Conservation (phyloP, 2,113 vertebrate genomes). For the Lichenostomus cassidix region DNA sequence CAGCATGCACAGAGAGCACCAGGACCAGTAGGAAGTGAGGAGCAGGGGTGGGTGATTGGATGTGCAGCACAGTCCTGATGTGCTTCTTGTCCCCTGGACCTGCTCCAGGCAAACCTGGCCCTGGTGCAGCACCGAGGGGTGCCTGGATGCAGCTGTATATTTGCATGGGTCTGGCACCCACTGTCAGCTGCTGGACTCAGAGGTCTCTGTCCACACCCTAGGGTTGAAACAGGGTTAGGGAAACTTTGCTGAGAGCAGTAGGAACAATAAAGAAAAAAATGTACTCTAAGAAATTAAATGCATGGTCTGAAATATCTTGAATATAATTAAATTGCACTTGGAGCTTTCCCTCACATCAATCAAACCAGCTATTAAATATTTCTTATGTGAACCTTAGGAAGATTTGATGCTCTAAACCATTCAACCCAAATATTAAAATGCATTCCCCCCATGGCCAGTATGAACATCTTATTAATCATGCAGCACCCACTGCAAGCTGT, state of each 20-base stretch:
- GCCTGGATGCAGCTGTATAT: accelerated
- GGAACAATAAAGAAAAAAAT: not conserved
- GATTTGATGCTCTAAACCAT: not conserved
- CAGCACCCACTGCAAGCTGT: not conserved
- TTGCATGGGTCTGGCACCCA: not conserved
- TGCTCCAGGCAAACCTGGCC: accelerated
- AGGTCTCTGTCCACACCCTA: not conserved
- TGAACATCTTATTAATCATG: not conserved
- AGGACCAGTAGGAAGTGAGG: not conserved
- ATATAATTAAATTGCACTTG: not conserved
- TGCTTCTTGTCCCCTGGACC: not conserved
- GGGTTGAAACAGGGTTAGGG: not conserved
- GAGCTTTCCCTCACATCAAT: not conserved
- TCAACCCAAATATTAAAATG: not conserved
- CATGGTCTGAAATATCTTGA: not conserved
- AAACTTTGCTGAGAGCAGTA: not conserved
- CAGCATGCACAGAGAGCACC: accelerated
- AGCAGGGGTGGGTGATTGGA: not conserved
- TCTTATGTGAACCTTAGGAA: not conserved
- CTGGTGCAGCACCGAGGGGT: accelerated
- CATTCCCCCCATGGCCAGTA: not conserved
- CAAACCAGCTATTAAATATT: not conserved
- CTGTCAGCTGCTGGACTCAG: not conserved
- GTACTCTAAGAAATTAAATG: not conserved
- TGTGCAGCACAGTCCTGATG: not conserved